Conservation (phyloP, 2,888 invertebrate genomes). For the Diplazon laetatorius region DNA sequence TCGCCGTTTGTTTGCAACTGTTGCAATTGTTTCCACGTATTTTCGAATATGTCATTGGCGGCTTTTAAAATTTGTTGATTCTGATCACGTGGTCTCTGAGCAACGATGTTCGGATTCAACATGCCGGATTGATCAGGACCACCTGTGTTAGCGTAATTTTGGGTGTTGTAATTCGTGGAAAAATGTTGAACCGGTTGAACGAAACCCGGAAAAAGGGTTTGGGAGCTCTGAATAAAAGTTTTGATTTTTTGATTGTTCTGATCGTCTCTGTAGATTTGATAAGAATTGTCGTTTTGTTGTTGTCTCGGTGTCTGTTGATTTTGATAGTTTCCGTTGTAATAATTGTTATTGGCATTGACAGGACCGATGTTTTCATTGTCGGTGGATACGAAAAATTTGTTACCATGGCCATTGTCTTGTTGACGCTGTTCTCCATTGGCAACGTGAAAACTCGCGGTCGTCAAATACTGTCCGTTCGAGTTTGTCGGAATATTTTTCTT, state of each 20-base stretch:
- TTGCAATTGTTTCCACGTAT: constrained; percentile 74
- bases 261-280: constrained; percentile 61
- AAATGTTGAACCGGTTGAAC: constrained; percentile 69
- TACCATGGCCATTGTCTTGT: constrained; percentile 1
- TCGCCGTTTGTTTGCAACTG: constrained; percentile 72
- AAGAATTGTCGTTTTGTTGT: constrained; percentile 64
- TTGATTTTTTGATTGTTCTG: constrained; percentile 49
- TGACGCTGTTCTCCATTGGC: constrained; percentile 64
- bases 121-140: constrained; percentile 45
- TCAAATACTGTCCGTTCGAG: constrained; percentile 70
- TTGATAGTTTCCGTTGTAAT: constrained; percentile 63
- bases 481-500: constrained; percentile 64
- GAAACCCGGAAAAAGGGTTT: constrained; percentile 74
- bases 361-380: constrained; percentile 25
- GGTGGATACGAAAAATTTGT: constrained; percentile 29
- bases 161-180: constrained; percentile 67
- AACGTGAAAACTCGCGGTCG: constrained; percentile 75
- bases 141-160: constrained; percentile 60
- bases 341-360: constrained; percentile 51
- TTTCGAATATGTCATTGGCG: constrained; percentile 72
- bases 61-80: constrained; percentile 71
- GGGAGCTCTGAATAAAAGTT: constrained; percentile 70
- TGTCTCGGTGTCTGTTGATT: constrained; percentile 64
- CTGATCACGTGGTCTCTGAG: constrained; percentile 65
- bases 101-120: constrained; percentile 34